Conservation (phyloP, 2,888 invertebrate genomes). For the Agriotes lineatus region DNA sequence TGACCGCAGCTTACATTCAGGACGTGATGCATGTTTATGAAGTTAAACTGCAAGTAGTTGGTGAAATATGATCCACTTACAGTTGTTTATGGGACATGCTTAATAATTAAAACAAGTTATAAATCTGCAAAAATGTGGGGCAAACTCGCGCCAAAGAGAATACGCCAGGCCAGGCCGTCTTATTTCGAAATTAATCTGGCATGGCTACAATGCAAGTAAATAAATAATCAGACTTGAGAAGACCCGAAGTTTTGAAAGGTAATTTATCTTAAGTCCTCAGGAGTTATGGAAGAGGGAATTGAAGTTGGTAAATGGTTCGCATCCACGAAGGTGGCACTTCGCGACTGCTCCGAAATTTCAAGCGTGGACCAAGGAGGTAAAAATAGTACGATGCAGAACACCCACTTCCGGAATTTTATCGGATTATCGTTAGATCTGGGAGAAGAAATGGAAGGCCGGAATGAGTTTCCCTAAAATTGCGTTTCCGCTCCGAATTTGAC, state of each 20-base stretch:
- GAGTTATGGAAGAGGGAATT: no score
- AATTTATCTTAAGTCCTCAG: background rate
- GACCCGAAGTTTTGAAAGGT: background rate
- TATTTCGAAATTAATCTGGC: constrained; percentile 18
- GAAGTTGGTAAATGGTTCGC: no score
- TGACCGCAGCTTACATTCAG: constrained; percentile 36
- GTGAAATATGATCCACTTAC: constrained; percentile 35
- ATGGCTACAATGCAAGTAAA: background rate
- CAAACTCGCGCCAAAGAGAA: background rate
- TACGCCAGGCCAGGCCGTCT: background rate
- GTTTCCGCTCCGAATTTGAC: no score
- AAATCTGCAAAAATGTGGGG: constrained; percentile 21
- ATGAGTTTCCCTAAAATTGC: no score
- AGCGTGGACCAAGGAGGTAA: no score
- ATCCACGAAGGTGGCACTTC: no score
- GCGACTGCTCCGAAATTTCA: no score
- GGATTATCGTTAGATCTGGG: no score
- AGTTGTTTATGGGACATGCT: constrained; percentile 27
- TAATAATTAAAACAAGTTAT: constrained; percentile 31
- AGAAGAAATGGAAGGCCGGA: no score
- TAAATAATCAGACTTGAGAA: constrained; percentile 6
- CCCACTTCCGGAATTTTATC: no score
- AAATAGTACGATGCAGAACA: no score
- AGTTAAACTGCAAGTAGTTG: constrained; percentile 30
- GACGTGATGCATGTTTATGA: constrained; percentile 31